Conservation (phyloP, 2,888 invertebrate species). For the Exephanes ischioxanthus region DNA sequence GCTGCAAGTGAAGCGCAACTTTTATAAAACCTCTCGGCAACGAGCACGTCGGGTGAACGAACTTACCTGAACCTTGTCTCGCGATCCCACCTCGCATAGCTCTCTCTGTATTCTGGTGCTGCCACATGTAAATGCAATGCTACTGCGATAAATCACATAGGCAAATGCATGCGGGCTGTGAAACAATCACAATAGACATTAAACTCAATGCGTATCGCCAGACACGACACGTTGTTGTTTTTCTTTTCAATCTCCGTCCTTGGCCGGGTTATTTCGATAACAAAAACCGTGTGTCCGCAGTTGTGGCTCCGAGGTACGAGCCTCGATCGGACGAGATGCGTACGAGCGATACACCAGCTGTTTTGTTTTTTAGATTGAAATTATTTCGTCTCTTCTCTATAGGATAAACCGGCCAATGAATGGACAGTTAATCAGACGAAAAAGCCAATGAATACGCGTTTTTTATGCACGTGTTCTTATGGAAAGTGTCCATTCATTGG, state of each 20-base stretch:
- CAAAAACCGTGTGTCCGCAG: not conserved
- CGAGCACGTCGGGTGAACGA: constrained; percentile 69
- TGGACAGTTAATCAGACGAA: too few relatives aligned
- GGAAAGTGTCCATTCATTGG: too few relatives aligned
- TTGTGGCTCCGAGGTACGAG: not conserved
- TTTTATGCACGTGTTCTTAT: too few relatives aligned
- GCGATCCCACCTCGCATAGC: constrained; percentile 25
- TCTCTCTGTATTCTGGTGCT: constrained; percentile 10
- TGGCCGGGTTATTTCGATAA: constrained; percentile 39
- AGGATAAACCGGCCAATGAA: too few relatives aligned
- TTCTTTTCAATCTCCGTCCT: constrained; percentile 20
- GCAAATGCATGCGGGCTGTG: constrained; percentile 46
- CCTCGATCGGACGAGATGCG: not conserved
- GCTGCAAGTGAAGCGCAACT: constrained; percentile 51
- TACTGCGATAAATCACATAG: constrained; percentile 31
- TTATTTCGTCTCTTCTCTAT: not conserved
- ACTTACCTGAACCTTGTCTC: constrained; percentile 67
- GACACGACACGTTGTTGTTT: not conserved
- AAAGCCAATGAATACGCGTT: too few relatives aligned
- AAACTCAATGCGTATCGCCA: not conserved
- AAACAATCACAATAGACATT: constrained; percentile 11
- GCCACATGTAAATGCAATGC: constrained; percentile 9
- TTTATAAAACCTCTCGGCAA: constrained; percentile 49
- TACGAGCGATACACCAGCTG: not conserved
- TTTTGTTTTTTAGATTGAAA: not conserved